Base-by-base conservation (phyloP, 2,797 vertebrate species). In the Fundulus diaphanus region DNA sequence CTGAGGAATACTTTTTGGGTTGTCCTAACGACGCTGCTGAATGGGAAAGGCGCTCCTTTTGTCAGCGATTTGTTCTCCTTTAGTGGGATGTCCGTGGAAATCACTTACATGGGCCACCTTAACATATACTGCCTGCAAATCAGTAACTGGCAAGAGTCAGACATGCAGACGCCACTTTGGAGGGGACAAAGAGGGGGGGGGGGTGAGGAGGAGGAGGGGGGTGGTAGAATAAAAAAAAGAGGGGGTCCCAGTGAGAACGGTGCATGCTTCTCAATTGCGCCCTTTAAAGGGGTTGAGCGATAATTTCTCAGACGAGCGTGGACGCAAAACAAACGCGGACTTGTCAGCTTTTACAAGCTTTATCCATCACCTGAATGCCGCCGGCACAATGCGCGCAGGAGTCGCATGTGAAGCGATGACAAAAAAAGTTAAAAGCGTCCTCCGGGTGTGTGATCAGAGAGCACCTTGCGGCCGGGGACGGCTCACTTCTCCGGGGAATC, bases 1-100 rank as follows among this genome's bases (percentile, higher is more conserved):
- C 96, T 96, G 94, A 96, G 94, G 95, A 96, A 99, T 99, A 97
- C 95, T 98, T 98, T 88, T 92, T 89, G 97, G 97, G 98, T 99
- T 98, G 96, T 97, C 98, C 95, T 97, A 98, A 98, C 98, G 96
- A 99, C 98, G 96, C 96, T 72, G 94, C 95, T 99, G 96, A 98
- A 97, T 97, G 94, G 97, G 96, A 97, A 97, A 96, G 96, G 95
- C 96, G 89, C 95, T 94, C 96, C 96, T 99, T 65, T 99, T 99
- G 98, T 99, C 96, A 96, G 93, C 96, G 97, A 98, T 99, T 98
- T 98, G 98, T 98, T 99, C 98, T 98, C 98, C 98, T 99, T 97
- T 97, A 96, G 97, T 95, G 95, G 96, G 97, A 96, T 95, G 97
- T 96, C 97, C 95, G 96, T 95, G 96, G 96, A 97, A 98, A 98